phyloP scores from a whole-genome alignment of 2,888 invertebrate genomes.

The Lasius platythorax region DNA sequence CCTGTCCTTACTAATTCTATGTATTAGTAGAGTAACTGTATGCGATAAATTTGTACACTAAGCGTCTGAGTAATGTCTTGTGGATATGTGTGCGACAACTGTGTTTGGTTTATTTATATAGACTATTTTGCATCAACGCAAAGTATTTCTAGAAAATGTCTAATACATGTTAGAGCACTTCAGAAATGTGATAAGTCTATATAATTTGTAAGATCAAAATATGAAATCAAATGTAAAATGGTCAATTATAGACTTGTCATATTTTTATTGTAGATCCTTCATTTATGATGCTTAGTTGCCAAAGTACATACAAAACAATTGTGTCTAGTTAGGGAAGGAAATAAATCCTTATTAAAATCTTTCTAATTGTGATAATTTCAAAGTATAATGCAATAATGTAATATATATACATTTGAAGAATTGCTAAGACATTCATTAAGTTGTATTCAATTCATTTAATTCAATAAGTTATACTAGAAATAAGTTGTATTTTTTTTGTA shows the following conservation, averaged over 20 bases:
- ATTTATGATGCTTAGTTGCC: neutral
- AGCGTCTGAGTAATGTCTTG: neutral
- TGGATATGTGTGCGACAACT: neutral
- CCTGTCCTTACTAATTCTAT: neutral
- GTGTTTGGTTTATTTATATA: neutral
- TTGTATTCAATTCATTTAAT: neutral
- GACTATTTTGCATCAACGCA: neutral
- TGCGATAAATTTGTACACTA: neutral
- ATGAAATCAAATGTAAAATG: neutral
- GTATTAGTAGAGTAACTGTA: neutral
- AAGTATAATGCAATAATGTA: neutral
- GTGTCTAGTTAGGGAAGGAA: neutral
- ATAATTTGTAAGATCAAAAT: neutral
- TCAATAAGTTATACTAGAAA: neutral
- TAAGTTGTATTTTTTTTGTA: constrained; percentile 37
- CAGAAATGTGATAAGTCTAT: neutral
- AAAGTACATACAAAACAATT: neutral
- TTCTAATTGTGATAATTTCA: neutral
- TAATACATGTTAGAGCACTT: neutral
- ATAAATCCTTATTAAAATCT: neutral
- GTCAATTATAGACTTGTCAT: neutral
- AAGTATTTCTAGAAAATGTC: neutral
- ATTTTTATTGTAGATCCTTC: neutral
- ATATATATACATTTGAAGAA: neutral
- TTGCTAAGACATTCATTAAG: neutral